These are phyloP conservation scores for Spodoptera frugiperda DNA, from an alignment of 1,140 invertebrate genomes.

Conservation along the genomic window DNA sequence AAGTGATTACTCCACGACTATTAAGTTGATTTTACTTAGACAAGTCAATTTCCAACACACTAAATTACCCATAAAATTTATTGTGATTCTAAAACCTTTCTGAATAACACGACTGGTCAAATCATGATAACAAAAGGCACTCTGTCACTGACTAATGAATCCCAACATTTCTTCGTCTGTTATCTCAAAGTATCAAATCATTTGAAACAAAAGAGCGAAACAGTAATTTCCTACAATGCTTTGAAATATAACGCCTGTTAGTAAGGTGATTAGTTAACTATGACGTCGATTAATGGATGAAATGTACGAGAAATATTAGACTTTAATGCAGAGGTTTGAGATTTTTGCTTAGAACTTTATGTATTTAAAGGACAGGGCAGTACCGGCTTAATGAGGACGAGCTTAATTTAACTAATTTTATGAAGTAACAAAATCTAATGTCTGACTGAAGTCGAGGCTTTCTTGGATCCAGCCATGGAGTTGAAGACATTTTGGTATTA, in stretches of 20 bases:
- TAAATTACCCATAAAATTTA: not conserved
- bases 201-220: conserved; percentile 28
- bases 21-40: no score
- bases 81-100: not conserved
- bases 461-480: no score
- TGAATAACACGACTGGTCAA: not conserved
- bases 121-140: not conserved
- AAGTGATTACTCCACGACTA: no score
- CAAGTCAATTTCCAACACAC: no score
- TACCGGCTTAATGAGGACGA: no score
- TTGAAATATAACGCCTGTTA: conserved; percentile 26
- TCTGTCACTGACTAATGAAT: conserved; percentile 12
- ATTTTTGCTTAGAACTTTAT: not conserved
- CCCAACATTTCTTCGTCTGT: not conserved
- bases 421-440: no score
- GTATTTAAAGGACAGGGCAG: no score
- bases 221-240: conserved; percentile 31
- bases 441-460: no score
- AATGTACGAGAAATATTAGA: conserved; percentile 28
- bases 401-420: no score
- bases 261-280: conserved; percentile 24
- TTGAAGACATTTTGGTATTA: no score
- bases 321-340: conserved; percentile 10
- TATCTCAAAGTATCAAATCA: conserved; percentile 45
- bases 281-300: conserved; percentile 41